Conservation (phyloP, 2,113 vertebrate genomes). For the Hipposideros armiger region DNA sequence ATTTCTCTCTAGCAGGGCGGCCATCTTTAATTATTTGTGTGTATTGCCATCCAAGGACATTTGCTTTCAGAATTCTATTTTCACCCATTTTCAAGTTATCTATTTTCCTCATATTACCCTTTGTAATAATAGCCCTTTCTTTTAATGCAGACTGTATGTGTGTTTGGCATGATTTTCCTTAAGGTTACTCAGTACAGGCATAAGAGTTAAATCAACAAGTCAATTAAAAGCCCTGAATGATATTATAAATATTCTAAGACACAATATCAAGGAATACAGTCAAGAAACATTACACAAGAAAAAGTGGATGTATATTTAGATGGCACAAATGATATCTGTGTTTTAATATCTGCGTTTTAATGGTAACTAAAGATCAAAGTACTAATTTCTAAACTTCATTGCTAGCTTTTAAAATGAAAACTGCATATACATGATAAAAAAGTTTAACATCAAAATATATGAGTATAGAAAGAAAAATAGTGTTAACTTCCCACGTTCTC, state of each 20-base stretch:
- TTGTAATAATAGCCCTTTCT: background rate
- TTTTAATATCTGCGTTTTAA: background rate
- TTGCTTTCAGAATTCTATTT: conserved; percentile 24
- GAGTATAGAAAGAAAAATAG: background rate
- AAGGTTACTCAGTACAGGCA: background rate
- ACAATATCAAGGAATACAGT: background rate
- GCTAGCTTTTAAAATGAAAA: conserved; percentile 37
- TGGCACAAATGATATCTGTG: background rate
- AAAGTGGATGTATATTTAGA: background rate
- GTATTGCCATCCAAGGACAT: background rate
- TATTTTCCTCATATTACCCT: background rate
- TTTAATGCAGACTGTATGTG: background rate
- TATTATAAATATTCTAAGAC: background rate
- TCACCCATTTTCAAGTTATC: background rate
- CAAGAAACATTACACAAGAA: background rate
- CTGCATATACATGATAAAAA: background rate
- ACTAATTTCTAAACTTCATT: conserved; percentile 7
- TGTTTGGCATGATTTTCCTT: conserved; percentile 36
- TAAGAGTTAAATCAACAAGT: conserved; percentile 2
- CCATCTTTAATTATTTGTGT: background rate
- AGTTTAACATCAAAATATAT: background rate
- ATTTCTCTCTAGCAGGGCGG: background rate
- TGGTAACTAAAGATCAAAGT: background rate
- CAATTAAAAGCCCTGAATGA: background rate
- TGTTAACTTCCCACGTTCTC: background rate